These are phyloP conservation scores for Pempheris klunzingeri DNA, from an alignment of 2,797 vertebrate species.

Conservation along the genomic window DNA sequence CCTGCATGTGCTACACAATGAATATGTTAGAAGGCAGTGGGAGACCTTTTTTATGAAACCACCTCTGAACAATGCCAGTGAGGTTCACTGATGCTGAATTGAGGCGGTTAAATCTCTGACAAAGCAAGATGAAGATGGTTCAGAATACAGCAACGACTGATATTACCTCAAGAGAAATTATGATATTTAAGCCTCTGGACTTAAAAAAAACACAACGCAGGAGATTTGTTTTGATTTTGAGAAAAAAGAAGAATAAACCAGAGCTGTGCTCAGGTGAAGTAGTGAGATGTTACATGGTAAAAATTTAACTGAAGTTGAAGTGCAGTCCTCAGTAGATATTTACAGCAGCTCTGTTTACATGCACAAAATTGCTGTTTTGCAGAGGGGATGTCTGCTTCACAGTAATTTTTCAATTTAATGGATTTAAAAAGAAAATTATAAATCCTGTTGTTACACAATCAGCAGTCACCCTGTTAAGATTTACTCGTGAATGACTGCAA, in stretches of 20 bases:
- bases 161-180: constrained; percentile 29
- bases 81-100: constrained; percentile 39
- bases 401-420: constrained; percentile 18
- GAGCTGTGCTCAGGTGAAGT: constrained; percentile 1
- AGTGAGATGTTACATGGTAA: constrained; percentile 8
- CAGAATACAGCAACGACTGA: constrained; percentile 26
- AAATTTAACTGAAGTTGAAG: neutral
- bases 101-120: constrained; percentile 48
- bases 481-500: neutral
- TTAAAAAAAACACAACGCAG: neutral
- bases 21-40: constrained; percentile 30
- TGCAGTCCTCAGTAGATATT: constrained; percentile 6
- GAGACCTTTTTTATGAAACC: constrained; percentile 42
- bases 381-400: constrained; percentile 11
- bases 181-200: constrained; percentile 25
- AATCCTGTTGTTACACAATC: constrained; percentile 2
- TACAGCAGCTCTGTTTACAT: constrained; percentile 1
- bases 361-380: constrained; percentile 7
- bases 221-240: constrained; percentile 20
- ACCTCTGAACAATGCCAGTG: constrained; percentile 31
- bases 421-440: neutral
- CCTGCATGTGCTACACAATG: constrained; percentile 38
- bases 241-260: neutral
- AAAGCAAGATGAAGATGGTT: constrained; percentile 40
- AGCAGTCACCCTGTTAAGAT: neutral